Base-by-base conservation (phyloP, 2,113 vertebrate species). In the Nibea albiflora region DNA sequence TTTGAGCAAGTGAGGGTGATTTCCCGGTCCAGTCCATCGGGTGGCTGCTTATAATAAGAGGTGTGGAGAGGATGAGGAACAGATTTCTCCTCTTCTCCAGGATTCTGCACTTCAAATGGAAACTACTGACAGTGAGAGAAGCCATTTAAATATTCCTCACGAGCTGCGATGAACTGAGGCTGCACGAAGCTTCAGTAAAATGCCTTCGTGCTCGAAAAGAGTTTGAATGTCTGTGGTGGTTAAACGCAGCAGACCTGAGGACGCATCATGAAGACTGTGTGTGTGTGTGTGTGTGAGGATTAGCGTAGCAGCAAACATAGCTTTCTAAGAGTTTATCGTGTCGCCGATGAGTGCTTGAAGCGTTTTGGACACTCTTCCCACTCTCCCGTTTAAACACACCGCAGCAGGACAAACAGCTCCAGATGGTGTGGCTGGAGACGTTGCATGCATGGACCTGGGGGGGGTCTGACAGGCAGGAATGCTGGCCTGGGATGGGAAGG, bases 351-450 rank as follows among this genome's bases (percentile, higher is more conserved):
- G 89, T 67, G 87, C 63, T 42, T 87, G 62, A 76, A 92, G 93
- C 77, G 80, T 80, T 90, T 78, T 17, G 24, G 83, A 86, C 90
- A 75, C 86, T 89, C 74, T 74, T 74, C 47, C 19, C 90, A 75
- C 86, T 89, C 74, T 74, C 72, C 47, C 19, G 42, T 81, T 76
- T 70, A 83, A 88, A 85, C 73, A 60, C 76, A 73, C 82, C 47
- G 77, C 76, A 73, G 80, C 80, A 52, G 85, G 62, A 86, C 89
- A 83, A 89, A 81, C 76, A 39, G 77, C 79, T 91, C 67, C 81
- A 88, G 82, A 93, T 89, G 92, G 93, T 92, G 94, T 92, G 72
- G 58, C 78, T 79, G 84, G 92, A 94, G 88, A 92, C 82, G 53
- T 64, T 63, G 64, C 92, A 91, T 85, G 84, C 88, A 60, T 11